A percentile compares a stretch with the other conserved stretches of the same genome.
Evolutionary conservation across 2,113 vertebrate genomes (phyloP).

Genomic region (Anas platyrhynchos): DNA sequence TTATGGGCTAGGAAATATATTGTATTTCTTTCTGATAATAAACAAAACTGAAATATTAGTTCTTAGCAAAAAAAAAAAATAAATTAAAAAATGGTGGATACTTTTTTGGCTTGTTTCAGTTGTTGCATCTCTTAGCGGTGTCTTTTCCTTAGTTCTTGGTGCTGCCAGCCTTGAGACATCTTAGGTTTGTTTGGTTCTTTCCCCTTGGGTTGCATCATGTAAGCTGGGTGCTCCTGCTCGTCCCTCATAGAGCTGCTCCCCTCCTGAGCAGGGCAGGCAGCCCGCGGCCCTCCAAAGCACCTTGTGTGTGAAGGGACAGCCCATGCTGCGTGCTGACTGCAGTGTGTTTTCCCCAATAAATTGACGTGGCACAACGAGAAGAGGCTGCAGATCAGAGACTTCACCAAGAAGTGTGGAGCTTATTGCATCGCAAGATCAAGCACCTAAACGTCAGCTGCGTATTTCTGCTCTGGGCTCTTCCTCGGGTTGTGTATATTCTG

Average conservation of each 20-base stretch:
- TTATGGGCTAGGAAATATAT: conserved; percentile 54
- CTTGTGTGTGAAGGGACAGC: not conserved
- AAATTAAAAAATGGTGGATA: not conserved
- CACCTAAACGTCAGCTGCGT: rapidly evolving
- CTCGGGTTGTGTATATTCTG: rapidly evolving
- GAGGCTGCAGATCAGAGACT: not conserved
- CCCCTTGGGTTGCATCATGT: not conserved
- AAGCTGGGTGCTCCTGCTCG: not conserved
- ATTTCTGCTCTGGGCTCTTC: not conserved
- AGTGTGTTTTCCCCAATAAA: too few species aligned
- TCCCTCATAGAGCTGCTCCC: not conserved
- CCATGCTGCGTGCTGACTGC: not conserved
- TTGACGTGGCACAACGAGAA: not conserved
- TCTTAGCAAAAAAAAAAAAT: not conserved
- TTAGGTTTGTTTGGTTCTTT: not conserved
- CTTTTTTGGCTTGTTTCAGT: conserved; percentile 5
- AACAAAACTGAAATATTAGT: conserved; percentile 53
- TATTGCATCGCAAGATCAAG: not conserved
- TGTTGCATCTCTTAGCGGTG: not conserved
- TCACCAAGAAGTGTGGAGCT: not conserved
- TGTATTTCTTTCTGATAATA: conserved; percentile 31
- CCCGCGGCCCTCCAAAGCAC: not conserved
- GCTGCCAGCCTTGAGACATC: not conserved
- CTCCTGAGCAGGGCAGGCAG: not conserved
- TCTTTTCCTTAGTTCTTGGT: not conserved